phyloP scores from a whole-genome alignment of 2,113 vertebrate species.

The Cynocephalus volans region DNA sequence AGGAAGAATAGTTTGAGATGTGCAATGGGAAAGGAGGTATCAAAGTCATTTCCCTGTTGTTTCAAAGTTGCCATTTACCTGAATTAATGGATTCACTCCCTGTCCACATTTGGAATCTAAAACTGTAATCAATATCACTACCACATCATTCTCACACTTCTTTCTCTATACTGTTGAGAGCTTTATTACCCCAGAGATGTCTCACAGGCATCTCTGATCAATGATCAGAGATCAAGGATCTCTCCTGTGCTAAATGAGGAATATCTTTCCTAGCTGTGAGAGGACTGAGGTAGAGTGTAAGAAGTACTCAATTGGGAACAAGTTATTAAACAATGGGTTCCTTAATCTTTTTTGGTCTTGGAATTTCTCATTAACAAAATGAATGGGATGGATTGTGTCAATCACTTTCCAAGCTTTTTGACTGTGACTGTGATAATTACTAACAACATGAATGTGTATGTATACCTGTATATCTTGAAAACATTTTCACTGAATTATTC shows the following conservation, averaged over 20 bases:
- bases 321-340: not conserved
- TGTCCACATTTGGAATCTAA: not conserved
- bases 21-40: not conserved
- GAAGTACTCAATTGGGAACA: not conserved
- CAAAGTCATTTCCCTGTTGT: not conserved
- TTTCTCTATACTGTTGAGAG: not conserved
- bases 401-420: not conserved
- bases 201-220: too few species aligned
- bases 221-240: not conserved
- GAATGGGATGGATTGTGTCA: not conserved
- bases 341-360: not conserved
- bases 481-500: not conserved
- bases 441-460: not conserved
- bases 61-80: not conserved
- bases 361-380: conserved; percentile 22
- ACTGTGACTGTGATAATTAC: not conserved
- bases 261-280: not conserved
- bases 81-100: not conserved
- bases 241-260: not conserved
- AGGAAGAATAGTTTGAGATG: not conserved
- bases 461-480: not conserved
- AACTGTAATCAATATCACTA: not conserved
- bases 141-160: not conserved
- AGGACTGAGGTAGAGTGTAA: not conserved
- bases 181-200: not conserved